Conservation (phyloP, 2,113 vertebrate genomes). For the Saimiri boliviensis region DNA sequence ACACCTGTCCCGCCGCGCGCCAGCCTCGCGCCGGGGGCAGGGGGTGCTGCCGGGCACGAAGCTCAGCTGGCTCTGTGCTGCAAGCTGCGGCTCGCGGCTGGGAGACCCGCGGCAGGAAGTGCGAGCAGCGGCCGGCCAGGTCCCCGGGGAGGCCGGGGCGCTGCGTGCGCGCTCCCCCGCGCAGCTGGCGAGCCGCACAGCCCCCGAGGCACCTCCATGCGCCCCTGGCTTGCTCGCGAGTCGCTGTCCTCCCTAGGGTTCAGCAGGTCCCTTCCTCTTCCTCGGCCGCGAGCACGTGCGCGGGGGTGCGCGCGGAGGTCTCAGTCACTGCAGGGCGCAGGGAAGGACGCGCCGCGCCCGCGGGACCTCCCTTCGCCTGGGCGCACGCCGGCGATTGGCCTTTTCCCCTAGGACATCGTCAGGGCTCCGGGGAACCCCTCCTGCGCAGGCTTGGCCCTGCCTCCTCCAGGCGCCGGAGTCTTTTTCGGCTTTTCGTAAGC, state of each 20-base stretch:
- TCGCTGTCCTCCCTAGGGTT: neutral
- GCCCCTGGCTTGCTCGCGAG: neutral
- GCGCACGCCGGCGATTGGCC: neutral
- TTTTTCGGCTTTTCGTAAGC: neutral
- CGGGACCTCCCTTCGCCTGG: neutral
- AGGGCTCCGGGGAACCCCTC: neutral
- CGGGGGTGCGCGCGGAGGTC: neutral
- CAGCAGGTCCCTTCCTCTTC: neutral
- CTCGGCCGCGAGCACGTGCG: constrained; percentile 9
- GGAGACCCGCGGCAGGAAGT: neutral
- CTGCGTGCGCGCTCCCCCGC: constrained; percentile 53
- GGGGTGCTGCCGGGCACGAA: neutral
- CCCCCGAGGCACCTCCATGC: constrained; percentile 52
- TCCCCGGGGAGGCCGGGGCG: neutral
- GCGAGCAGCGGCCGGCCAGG: neutral
- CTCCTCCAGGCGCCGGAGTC: neutral
- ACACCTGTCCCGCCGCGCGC: constrained; percentile 52
- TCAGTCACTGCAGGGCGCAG: neutral
- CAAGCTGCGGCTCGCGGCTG: neutral
- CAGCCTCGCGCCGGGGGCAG: neutral
- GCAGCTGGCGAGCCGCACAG: constrained; percentile 23
- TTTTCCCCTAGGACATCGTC: neutral
- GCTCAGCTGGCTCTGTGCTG: neutral
- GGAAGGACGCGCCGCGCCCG: neutral
- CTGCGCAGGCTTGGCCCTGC: neutral